Conservation (phyloP, 1,140 invertebrate species). For the Coelopa frigida region DNA sequence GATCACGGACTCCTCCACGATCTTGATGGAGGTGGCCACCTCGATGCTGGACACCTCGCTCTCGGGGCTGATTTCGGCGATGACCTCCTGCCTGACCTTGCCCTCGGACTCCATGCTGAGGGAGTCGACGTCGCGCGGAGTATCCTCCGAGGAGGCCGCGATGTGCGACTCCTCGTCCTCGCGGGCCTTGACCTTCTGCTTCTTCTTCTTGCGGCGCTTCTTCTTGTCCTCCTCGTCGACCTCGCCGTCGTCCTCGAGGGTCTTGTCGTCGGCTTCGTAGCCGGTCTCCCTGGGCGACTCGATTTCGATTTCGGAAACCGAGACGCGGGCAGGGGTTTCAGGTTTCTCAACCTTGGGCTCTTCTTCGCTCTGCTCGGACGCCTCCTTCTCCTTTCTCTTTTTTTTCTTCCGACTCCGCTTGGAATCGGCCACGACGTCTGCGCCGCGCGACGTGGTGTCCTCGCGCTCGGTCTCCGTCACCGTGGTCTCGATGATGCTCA, state of each 20-base stretch:
- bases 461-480: slow-evolving; percentile 8
- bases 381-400: slow-evolving; percentile 37
- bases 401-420: slow-evolving; percentile 45
- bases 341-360: slow-evolving; percentile 18
- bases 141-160: slow-evolving; percentile 38
- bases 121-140: slow-evolving; percentile 13
- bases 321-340: slow-evolving; percentile 5
- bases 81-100: slow-evolving; percentile 25
- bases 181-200: slow-evolving; percentile 37
- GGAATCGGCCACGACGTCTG: slow-evolving; percentile 23
- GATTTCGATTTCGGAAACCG: slow-evolving; percentile 20
- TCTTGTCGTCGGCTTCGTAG: slow-evolving; percentile 54
- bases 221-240: slow-evolving; percentile 23
- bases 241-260: slow-evolving; percentile 40
- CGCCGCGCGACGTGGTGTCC: slow-evolving; percentile 2
- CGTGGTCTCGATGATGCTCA: slow-evolving; percentile 35
- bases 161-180: slow-evolving; percentile 44
- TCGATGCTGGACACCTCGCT: slow-evolving; percentile 45
- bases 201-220: slow-evolving; percentile 49
- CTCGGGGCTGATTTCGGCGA: slow-evolving; percentile 33
- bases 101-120: slow-evolving; percentile 19
- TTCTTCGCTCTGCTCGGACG: slow-evolving; percentile 27
- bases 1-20: slow-evolving; percentile 55
- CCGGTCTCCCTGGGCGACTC: slow-evolving; percentile 39
- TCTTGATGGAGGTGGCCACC: slow-evolving; percentile 52